Evolutionary conservation across 2,888 invertebrate species (phyloP).

Genomic region (Lasioglossum lativentre): DNA sequence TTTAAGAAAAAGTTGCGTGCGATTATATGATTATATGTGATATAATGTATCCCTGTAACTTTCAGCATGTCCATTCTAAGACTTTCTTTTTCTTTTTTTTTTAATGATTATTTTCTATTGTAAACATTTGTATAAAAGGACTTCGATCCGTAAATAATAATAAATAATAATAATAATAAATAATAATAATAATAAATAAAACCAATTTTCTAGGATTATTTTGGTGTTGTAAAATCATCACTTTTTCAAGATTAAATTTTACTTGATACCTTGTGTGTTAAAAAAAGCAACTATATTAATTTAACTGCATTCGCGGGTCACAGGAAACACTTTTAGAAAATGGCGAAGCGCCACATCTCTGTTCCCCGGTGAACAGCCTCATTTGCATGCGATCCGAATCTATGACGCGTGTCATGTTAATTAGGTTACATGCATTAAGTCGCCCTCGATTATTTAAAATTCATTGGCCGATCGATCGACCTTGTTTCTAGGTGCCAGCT

Average conservation of each 20-base stretch:
- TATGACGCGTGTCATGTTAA: slow-evolving; percentile 45
- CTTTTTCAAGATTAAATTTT: not conserved
- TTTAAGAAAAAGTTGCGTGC: too few relatives aligned
- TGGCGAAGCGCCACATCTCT: not conserved
- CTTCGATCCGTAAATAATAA: too few relatives aligned
- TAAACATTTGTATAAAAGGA: too few relatives aligned
- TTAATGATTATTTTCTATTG: too few relatives aligned
- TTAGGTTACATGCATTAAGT: slow-evolving; percentile 55
- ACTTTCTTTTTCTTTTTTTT: too few relatives aligned
- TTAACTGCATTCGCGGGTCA: not conserved
- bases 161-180: too few relatives aligned
- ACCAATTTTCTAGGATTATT: not conserved
- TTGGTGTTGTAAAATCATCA: not conserved
- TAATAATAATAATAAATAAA: too few relatives aligned
- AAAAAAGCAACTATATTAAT: not conserved
- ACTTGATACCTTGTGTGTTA: not conserved
- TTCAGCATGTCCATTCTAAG: too few relatives aligned
- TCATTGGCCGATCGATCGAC: slow-evolving; percentile 55
- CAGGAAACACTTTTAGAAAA: not conserved
- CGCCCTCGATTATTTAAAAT: slow-evolving; percentile 54
- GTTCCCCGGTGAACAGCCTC: too few relatives aligned
- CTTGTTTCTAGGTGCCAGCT: slow-evolving; percentile 42
- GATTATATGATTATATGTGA: too few relatives aligned
- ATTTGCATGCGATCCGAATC: slow-evolving; percentile 44
- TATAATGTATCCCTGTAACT: too few relatives aligned